Evolutionary conservation across 2,113 vertebrate species (phyloP).

Genomic region (Gallinago paraguaiae): DNA sequence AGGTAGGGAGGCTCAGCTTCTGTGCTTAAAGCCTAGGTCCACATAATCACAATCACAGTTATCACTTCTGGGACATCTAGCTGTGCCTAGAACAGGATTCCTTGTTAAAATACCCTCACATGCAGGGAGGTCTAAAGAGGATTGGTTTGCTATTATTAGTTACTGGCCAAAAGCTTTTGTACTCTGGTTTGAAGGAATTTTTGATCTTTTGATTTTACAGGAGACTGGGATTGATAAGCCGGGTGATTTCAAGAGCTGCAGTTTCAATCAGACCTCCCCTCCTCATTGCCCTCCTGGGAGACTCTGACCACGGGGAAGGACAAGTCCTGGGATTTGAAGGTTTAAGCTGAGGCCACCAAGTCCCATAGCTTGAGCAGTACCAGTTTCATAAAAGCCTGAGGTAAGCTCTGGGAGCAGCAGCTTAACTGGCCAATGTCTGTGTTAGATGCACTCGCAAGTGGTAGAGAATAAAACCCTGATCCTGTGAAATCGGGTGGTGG

Average conservation of each 20-base stretch:
- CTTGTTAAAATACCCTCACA: neutral
- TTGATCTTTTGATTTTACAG: conserved; percentile 70
- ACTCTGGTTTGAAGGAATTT: conserved; percentile 36
- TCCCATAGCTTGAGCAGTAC: neutral
- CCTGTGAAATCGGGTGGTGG: neutral
- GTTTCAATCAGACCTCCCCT: conserved; percentile 35
- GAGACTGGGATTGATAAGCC: conserved; percentile 63
- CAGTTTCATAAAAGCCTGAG: neutral
- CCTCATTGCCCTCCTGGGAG: neutral
- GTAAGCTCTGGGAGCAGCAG: conserved; percentile 2
- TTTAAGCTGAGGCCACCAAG: conserved; percentile 10
- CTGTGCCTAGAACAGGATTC: neutral
- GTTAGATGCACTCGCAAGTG: neutral
- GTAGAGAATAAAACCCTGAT: neutral
- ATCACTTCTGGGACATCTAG: neutral
- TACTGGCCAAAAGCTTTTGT: conserved; percentile 22
- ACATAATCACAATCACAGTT: neutral
- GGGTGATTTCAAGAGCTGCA: conserved; percentile 45
- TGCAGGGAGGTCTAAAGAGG: neutral
- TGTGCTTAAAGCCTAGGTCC: neutral
- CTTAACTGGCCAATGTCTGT: neutral
- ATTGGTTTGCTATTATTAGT: conserved; percentile 56
- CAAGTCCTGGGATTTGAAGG: conserved; percentile 43
- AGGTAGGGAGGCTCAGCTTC: neutral
- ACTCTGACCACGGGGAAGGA: neutral